Conservation (phyloP, 2,113 vertebrate species). For the Tetrax tetrax region DNA sequence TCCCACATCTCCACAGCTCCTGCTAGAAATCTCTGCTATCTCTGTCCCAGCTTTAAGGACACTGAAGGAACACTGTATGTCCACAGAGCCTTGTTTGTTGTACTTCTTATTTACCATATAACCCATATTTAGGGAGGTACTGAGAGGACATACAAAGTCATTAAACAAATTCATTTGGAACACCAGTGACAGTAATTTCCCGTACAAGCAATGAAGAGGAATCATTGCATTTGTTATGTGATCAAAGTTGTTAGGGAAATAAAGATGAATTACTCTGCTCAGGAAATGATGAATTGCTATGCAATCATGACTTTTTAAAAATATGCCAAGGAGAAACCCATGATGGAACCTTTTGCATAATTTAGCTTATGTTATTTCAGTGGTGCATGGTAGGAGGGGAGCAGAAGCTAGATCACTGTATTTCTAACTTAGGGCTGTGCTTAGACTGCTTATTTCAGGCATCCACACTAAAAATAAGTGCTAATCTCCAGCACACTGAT, state of each 20-base stretch:
- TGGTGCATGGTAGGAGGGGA: not conserved
- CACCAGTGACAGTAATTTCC: conserved; percentile 18
- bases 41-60: not conserved
- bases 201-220: not conserved
- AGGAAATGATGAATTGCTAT: conserved; percentile 39
- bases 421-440: not conserved
- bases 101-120: not conserved
- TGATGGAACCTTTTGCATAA: conserved; percentile 42
- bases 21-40: not conserved
- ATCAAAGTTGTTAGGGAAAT: conserved; percentile 44
- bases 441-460: not conserved
- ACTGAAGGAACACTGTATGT: not conserved
- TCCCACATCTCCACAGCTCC: not conserved
- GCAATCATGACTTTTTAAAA: conserved; percentile 52
- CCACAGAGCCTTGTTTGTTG: not conserved
- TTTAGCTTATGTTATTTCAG: conserved; percentile 20
- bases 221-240: conserved; percentile 18
- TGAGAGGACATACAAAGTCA: not conserved
- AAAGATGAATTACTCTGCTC: conserved; percentile 33
- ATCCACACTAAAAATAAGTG: not conserved
- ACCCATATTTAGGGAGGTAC: not conserved
- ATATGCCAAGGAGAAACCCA: conserved; percentile 32
- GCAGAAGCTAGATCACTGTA: not conserved
- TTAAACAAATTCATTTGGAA: conserved; percentile 20
- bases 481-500: not conserved